phyloP scores from a whole-genome alignment of 2,888 invertebrate species.

The Saturnia pavonia region DNA sequence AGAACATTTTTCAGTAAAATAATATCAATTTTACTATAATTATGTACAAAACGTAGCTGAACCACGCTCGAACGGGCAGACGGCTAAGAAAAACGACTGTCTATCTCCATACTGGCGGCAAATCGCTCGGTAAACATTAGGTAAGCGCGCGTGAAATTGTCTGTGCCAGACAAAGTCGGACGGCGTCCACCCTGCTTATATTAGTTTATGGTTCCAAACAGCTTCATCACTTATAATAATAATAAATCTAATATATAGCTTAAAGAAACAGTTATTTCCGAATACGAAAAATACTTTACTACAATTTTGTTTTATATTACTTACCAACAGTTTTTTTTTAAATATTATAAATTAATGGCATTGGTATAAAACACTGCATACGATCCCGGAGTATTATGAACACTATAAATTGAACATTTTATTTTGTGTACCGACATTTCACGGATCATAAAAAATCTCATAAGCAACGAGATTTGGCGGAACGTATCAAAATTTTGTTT shows the following conservation, averaged over 20 bases:
- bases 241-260: no score
- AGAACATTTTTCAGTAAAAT: no score
- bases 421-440: constrained; percentile 62
- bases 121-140: constrained; percentile 74
- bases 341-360: not conserved
- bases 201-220: constrained; percentile 48
- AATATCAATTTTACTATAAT: not conserved
- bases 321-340: not conserved
- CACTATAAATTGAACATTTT: not conserved
- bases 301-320: not conserved
- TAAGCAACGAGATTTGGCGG: constrained; percentile 51
- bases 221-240: constrained; percentile 42
- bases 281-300: not conserved
- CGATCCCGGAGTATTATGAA: not conserved
- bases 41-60: constrained; percentile 34
- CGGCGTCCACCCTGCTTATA: constrained; percentile 55
- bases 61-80: constrained; percentile 42
- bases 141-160: constrained; percentile 75
- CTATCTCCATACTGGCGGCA: constrained; percentile 56
- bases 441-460: constrained; percentile 64
- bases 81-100: constrained; percentile 45
- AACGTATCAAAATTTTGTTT: constrained; percentile 61
- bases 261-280: constrained; percentile 28
- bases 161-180: constrained; percentile 48
- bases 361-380: not conserved